Evolutionary conservation across 2,888 invertebrate species (phyloP).

Genomic region (Drosophila antonietae): DNA sequence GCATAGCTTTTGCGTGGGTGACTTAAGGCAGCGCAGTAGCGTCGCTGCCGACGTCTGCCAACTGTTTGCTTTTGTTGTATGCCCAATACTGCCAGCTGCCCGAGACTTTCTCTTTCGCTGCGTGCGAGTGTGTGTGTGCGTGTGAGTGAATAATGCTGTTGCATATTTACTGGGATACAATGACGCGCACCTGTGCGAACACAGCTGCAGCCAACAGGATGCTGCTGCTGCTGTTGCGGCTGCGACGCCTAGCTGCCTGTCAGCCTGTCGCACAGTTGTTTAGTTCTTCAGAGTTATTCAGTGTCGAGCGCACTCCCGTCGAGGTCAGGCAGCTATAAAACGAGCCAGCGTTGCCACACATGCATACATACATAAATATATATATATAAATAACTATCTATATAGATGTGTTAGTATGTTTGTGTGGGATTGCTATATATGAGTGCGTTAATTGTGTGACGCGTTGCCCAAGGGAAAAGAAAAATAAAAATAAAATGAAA

Average conservation of each 20-base stretch:
- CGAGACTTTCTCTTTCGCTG: constrained; percentile 58
- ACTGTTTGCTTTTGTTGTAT: constrained; percentile 77
- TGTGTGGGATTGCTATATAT: constrained; percentile 34
- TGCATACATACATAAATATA: neutral
- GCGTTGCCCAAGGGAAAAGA: constrained; percentile 9
- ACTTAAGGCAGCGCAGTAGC: constrained; percentile 63
- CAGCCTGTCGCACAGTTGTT: constrained; percentile 23
- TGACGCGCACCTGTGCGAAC: constrained; percentile 59
- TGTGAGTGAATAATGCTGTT: constrained; percentile 58
- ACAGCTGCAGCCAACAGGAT: constrained; percentile 60
- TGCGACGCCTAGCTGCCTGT: constrained; percentile 20
- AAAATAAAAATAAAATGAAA: constrained; percentile 5
- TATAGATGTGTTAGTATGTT: constrained; percentile 16
- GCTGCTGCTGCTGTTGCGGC: constrained; percentile 44
- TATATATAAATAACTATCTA: constrained; percentile 13
- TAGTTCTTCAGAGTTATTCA: constrained; percentile 43
- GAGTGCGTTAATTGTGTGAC: constrained; percentile 33
- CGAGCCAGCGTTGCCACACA: constrained; percentile 9
- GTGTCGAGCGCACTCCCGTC: constrained; percentile 65
- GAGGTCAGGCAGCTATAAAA: constrained; percentile 56
- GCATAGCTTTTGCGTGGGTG: constrained; percentile 73
- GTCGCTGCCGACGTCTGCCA: constrained; percentile 65
- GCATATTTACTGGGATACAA: constrained; percentile 70
- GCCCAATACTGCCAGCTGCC: constrained; percentile 53
- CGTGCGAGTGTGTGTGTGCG: neutral